Conservation (phyloP, 2,888 invertebrate species). For the Lycaena phlaeas region DNA sequence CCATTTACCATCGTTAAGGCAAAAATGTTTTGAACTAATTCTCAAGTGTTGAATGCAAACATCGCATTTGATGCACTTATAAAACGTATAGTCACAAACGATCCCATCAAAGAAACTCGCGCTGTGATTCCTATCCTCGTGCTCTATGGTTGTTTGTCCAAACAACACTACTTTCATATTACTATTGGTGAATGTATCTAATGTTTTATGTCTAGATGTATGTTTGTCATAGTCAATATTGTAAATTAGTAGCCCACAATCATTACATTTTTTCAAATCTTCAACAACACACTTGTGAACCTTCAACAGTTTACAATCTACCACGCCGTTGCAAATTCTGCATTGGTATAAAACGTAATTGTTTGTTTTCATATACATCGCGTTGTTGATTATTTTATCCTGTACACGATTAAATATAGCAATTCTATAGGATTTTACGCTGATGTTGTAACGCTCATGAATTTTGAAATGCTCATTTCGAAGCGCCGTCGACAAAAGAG, state of each 20-base stretch:
- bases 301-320: conserved; percentile 28
- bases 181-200: conserved; percentile 29
- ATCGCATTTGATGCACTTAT: conserved; percentile 39
- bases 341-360: conserved; percentile 42
- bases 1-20: conserved; percentile 28
- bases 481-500: conserved; percentile 29
- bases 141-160: conserved; percentile 23
- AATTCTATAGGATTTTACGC: conserved; percentile 32
- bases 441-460: conserved; percentile 26
- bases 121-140: conserved; percentile 4
- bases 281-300: conserved; percentile 31
- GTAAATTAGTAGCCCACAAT: conserved; percentile 37
- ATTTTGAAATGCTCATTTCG: conserved; percentile 34
- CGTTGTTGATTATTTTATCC: conserved; percentile 29
- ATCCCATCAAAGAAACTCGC: conserved; percentile 31
- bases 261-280: conserved; percentile 31
- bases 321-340: conserved; percentile 37
- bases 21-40: conserved; percentile 29
- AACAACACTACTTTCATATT: conserved; percentile 43
- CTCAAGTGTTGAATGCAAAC: conserved; percentile 30
- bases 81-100: conserved; percentile 40
- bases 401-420: conserved; percentile 36
- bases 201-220: conserved; percentile 32
- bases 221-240: conserved; percentile 32
- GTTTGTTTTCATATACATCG: conserved; percentile 22